Evolutionary conservation across 2,113 vertebrate species (phyloP), one percentile per base, ranked within the genome.

Genomic region (Brachionichthys hirsutus): DNA sequence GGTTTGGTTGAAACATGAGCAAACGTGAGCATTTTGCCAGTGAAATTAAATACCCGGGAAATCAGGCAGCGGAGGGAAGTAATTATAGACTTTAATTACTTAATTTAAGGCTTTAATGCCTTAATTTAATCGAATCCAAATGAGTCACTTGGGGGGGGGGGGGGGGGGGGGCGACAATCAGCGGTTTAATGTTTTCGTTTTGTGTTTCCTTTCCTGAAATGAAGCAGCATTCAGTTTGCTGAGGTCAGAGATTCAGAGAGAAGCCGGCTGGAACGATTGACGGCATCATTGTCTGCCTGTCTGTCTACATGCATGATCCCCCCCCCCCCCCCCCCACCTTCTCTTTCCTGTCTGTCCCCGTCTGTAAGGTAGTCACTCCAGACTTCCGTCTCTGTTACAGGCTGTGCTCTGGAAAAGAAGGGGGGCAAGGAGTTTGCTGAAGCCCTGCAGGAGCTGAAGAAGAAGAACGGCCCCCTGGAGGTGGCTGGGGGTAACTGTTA

Each of bases 401-500:
- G 97, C 46, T 92, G 84, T 56, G 95, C 97, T 62, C 92, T 99
- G 91, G 97, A 98, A 83, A 98, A 98, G 88, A 98, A 95, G 54
- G 97, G 94, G 2, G 97, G 97, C 67, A 98, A 98, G 89, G 95
- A 98, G 76, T 96, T 98, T 80, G 85, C 89, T 47, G 96, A 99
- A 14, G 95, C 95, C 1, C 87, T 98, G 63, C 83, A 89, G 78
- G 95, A 98, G 82, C 90, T 98, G 56, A 94, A 93, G 81, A 98
- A 98, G 92, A 98, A 98, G 79, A 96, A 96, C 1, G 97, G 95
- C 13, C 95, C 95, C 0, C 89, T 98, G 87, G 97, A 98, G 87
- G 92, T 96, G 70, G 97, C 95, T 46, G 97, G 96, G 87, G 97
- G 97, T 98, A 85, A 82, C 24, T 30, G 83, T 44, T 44, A 10